Conservation (phyloP, 2,797 vertebrate species). For the Miichthys miiuy region DNA sequence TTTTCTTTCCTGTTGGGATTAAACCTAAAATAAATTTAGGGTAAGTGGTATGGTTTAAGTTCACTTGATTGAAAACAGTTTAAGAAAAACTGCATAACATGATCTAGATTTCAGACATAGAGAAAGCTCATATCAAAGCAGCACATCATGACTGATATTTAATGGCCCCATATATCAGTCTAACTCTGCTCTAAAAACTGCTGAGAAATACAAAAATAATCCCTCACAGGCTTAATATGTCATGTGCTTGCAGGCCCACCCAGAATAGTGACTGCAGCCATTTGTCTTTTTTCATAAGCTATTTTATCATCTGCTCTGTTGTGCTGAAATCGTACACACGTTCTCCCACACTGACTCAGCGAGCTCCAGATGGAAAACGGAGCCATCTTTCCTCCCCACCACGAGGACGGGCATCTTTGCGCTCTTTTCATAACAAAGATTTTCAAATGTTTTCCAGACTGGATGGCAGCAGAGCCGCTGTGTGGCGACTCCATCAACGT, state of each 20-base stretch:
- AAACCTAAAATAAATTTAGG: no score
- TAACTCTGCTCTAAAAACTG: slow-evolving; percentile 51
- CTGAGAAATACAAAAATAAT: slow-evolving; percentile 76
- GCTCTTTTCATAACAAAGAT: slow-evolving; percentile 83
- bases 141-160: slow-evolving; percentile 47
- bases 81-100: slow-evolving; percentile 18
- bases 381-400: slow-evolving; percentile 46
- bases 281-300: slow-evolving; percentile 72
- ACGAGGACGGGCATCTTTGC: slow-evolving; percentile 74
- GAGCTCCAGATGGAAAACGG: slow-evolving; percentile 75
- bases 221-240: slow-evolving; percentile 65
- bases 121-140: slow-evolving; percentile 44
- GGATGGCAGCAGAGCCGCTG: slow-evolving; percentile 76
- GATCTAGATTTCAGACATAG: slow-evolving; percentile 2
- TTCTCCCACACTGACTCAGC: slow-evolving; percentile 71
- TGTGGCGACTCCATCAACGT: slow-evolving; percentile 69
- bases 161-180: slow-evolving; percentile 62
- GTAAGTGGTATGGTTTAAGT: background rate
- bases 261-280: slow-evolving; percentile 74
- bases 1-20: no score
- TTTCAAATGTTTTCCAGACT: slow-evolving; percentile 85
- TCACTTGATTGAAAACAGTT: slow-evolving; percentile 31
- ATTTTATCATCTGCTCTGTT: slow-evolving; percentile 71
- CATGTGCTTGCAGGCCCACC: slow-evolving; percentile 77
- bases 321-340: slow-evolving; percentile 67